Evolutionary conservation across 2,797 vertebrate genomes (phyloP), one percentile per base, ranked within the genome.

Genomic region (Chelidonichthys spinosus): DNA sequence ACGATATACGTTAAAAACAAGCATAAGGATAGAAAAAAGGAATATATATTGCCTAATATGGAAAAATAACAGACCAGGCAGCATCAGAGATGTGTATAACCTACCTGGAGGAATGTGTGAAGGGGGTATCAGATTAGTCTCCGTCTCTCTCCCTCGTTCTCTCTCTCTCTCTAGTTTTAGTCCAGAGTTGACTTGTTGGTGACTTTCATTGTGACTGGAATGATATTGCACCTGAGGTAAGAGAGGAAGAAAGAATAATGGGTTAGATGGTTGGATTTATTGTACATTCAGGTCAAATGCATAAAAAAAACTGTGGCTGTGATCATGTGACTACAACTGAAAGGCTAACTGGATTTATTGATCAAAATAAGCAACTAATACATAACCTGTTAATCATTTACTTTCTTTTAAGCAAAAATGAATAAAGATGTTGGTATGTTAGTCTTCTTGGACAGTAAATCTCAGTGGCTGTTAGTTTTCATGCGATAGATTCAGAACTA

Each of bases 81-180:
- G 33, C 32, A 3, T n/a, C 13, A 40, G 7, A 63, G 9, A 18
- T 71, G 15, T 33, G 25, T 72, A 1, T 44, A 10, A 68, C 76
- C 13, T 66, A 93, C 91, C 84, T 87, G 84, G 71, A 76, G 60
- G 69, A 87, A 84, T 76, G 76, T 76, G 70, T 78, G 18, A 75
- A 76, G 64, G 44, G 46, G 67, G 32, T 61, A 69, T 80, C 37
- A 37, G 61, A 74, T n/a, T 4, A 40, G 63, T 18, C 55, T 76
- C 47, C 4, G 37, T 72, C 76, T 84, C 40, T 25, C 13, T 36
- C 66, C 25, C 25, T 25, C 25, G 25, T 25, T 58, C 25, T 39
- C 7, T 40, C 15, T 70, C 64, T 53, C 33, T 76, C 39, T 74
- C 89, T 67, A 85, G 79, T 72, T 72, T 18, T 72, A 64, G 55